Conservation (phyloP, 2,888 invertebrate genomes). For the Leucoma salicis region DNA sequence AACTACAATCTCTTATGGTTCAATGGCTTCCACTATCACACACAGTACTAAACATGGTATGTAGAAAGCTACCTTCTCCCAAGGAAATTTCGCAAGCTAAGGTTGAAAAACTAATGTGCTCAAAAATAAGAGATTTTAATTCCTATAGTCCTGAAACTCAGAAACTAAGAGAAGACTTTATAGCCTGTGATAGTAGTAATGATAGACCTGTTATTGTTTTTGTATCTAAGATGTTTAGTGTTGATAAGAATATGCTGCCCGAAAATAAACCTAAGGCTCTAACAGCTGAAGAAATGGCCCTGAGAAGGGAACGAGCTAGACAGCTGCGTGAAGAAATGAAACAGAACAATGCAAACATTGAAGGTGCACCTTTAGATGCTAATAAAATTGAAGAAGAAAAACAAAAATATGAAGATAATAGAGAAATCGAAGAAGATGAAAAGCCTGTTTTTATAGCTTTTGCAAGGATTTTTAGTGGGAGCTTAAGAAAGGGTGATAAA, state of each 20-base stretch:
- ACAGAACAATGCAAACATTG: conserved; percentile 45
- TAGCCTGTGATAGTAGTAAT: conserved; percentile 84
- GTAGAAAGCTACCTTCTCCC: conserved; percentile 91
- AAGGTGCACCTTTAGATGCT: conserved; percentile 34
- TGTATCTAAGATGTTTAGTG: conserved; percentile 95
- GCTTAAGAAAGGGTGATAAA: conserved; percentile 87
- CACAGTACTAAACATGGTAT: conserved; percentile 91
- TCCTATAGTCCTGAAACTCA: conserved; percentile 86
- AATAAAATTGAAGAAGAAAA: conserved; percentile 34
- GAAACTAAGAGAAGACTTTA: conserved; percentile 85
- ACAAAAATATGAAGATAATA: conserved; percentile 41
- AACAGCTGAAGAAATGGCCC: conserved; percentile 87
- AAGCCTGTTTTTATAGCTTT: conserved; percentile 92
- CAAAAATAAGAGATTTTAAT: conserved; percentile 85
- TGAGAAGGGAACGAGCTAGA: conserved; percentile 85
- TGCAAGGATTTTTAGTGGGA: conserved; percentile 96
- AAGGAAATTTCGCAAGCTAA: conserved; percentile 87
- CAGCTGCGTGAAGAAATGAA: conserved; percentile 84
- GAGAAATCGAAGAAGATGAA: conserved; percentile 61
- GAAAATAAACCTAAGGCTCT: conserved; percentile 90
- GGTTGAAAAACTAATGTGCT: conserved; percentile 91
- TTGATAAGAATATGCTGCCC: conserved; percentile 88
- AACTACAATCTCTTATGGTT: conserved; percentile 90
- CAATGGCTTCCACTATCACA: conserved; percentile 95
- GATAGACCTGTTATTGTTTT: conserved; percentile 87